These are phyloP conservation scores for Lutjanus erythropterus DNA, from an alignment of 2,113 vertebrate genomes.

Conservation along the genomic window DNA sequence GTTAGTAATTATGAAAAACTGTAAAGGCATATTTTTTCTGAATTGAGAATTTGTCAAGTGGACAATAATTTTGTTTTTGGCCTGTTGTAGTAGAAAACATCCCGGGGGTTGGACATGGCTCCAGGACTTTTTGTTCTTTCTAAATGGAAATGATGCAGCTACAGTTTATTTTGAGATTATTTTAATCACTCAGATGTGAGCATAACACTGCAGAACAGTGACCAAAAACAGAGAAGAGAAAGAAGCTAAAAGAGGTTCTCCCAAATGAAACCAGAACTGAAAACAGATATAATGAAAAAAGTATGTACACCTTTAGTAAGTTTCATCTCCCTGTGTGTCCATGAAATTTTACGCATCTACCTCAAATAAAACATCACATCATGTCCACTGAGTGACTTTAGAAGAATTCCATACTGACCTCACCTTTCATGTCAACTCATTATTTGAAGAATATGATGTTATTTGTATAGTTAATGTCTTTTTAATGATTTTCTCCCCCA, in stretches of 20 bases:
- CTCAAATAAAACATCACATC: neutral
- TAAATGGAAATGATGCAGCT: too few relatives aligned
- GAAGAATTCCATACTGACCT: neutral
- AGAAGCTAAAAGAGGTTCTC: neutral
- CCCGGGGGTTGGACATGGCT: too few relatives aligned
- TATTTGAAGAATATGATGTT: neutral
- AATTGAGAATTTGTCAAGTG: too few relatives aligned
- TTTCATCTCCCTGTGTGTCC: neutral
- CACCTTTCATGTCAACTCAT: neutral
- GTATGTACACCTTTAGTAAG: too few relatives aligned
- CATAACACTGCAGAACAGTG: neutral
- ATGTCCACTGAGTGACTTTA: slow-evolving; percentile 3
- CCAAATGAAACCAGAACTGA: neutral
- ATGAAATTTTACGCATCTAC: neutral
- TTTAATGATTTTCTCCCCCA: neutral
- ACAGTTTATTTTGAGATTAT: too few relatives aligned
- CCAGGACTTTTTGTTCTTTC: too few relatives aligned
- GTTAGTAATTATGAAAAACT: too few relatives aligned
- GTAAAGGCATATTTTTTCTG: too few relatives aligned
- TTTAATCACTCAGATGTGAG: neutral
- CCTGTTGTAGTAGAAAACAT: too few relatives aligned
- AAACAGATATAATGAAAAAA: too few relatives aligned
- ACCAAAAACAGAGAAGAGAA: neutral
- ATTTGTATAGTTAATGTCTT: neutral
- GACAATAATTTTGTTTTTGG: too few relatives aligned